phyloP scores from a whole-genome alignment of 2,888 invertebrate genomes.

The Platycnemis pennipes region DNA sequence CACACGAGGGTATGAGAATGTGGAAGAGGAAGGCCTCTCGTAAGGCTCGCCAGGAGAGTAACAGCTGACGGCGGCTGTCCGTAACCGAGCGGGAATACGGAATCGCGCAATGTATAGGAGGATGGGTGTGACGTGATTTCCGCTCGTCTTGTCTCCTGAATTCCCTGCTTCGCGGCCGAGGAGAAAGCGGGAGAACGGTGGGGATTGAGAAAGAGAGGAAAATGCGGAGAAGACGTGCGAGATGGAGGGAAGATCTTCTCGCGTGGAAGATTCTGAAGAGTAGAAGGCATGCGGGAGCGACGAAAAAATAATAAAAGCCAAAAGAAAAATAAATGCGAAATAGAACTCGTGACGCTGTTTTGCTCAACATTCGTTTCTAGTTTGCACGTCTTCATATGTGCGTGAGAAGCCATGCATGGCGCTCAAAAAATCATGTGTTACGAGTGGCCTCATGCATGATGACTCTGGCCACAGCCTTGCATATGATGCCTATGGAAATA shows the following conservation, averaged over 20 bases:
- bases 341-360: background rate
- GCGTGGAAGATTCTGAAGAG: background rate
- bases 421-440: background rate
- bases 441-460: background rate
- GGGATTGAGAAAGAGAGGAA: background rate
- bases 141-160: background rate
- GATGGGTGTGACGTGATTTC: too few species aligned
- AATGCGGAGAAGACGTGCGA: background rate
- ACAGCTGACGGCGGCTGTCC: conserved; percentile 10
- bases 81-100: background rate
- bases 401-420: background rate
- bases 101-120: background rate
- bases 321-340: background rate
- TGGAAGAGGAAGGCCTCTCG: background rate
- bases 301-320: background rate
- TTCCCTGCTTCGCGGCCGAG: background rate
- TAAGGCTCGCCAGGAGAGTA: background rate
- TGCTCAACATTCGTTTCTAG: background rate
- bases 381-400: background rate
- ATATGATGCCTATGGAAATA: background rate
- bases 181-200: background rate
- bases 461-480: background rate
- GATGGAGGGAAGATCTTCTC: background rate
- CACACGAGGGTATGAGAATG: background rate
- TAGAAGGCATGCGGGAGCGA: background rate